Base-by-base conservation (phyloP, 2,113 vertebrate species). In the Carassius auratus region DNA sequence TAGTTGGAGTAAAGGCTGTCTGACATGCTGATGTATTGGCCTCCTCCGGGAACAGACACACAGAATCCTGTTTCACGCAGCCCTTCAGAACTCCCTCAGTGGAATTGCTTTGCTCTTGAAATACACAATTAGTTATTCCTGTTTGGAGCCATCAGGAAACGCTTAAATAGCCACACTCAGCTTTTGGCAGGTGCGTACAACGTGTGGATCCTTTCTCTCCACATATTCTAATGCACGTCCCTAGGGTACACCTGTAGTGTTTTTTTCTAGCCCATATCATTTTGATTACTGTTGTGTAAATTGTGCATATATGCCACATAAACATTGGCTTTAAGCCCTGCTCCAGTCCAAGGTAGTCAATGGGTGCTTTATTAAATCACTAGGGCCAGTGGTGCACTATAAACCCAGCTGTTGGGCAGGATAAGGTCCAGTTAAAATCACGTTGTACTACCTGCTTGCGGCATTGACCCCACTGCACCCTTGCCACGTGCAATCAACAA, bases 81-180 rank as follows among this genome's bases (percentile, higher is more conserved):
- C 92, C 86, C 90, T 91, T 91, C 90, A 91, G 92, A 93, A 89
- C 87, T 90, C 80, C 90, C 78, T 92, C 91, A 83, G 88, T 90
- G 89, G 93, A 91, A 91, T 91, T 89, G 92, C 91, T 94, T 94
- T 94, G 92, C 93, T 93, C 93, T 91, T 90, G 86, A 94, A 93
- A 93, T 93, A 89, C 91, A 92, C 92, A 93, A 94, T 95, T 93
- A 93, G 92, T 90, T 92, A 91, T 91, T 92, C 93, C 91, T 91
- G 91, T 93, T 93, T 92, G 85, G 88, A 89, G 88, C 62, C 88
- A 86, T 91, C 21, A 91, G 92, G 86, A 88, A 90, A 90, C 90
- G 89, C 91, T 91, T 91, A 87, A 50, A 82, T 42, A 62, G 83
- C 66, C 48, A 19, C 76, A 74, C 33, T 86, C 64, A 82, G 90